These are phyloP conservation scores for Sturnira hondurensis DNA, from an alignment of 2,113 vertebrate species.

Conservation along the genomic window DNA sequence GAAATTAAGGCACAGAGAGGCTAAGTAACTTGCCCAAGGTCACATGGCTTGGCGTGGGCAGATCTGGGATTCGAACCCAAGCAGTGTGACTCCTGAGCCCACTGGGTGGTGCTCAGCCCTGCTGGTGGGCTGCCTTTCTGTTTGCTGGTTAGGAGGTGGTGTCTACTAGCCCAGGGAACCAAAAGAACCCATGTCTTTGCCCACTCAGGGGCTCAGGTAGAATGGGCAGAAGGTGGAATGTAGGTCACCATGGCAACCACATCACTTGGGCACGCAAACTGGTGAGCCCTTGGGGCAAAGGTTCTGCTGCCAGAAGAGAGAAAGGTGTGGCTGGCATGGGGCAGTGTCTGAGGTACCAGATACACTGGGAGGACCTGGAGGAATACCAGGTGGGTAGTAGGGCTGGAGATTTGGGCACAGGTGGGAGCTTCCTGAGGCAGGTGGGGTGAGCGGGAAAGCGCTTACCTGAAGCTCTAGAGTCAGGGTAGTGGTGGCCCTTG, in stretches of 20 bases:
- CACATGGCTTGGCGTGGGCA: not conserved
- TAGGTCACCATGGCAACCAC: conserved; percentile 52
- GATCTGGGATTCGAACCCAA: not conserved
- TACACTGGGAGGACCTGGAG: conserved; percentile 70
- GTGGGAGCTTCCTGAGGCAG: not conserved
- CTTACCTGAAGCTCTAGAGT: not conserved
- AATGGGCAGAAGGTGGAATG: conserved; percentile 65
- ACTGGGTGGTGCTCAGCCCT: not conserved
- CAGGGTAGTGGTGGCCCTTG: not conserved
- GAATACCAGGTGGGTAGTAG: conserved; percentile 70
- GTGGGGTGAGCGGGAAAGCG: not conserved
- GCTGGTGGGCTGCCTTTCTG: not conserved
- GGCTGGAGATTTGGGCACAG: not conserved
- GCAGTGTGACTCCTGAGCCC: not conserved
- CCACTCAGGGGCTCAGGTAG: not conserved
- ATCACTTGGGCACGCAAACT: not conserved
- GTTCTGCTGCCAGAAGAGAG: not conserved
- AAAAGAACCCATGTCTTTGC: conserved; percentile 15
- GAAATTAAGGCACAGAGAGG: not conserved
- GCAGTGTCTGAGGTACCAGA: conserved; percentile 65
- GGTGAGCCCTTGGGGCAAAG: not conserved
- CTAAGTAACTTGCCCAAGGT: not conserved
- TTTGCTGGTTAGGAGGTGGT: not conserved
- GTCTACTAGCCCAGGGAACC: not conserved
- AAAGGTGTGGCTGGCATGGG: conserved; percentile 55